phyloP scores from a whole-genome alignment of 2,797 vertebrate genomes.

The Gephyroberyx darwinii region DNA sequence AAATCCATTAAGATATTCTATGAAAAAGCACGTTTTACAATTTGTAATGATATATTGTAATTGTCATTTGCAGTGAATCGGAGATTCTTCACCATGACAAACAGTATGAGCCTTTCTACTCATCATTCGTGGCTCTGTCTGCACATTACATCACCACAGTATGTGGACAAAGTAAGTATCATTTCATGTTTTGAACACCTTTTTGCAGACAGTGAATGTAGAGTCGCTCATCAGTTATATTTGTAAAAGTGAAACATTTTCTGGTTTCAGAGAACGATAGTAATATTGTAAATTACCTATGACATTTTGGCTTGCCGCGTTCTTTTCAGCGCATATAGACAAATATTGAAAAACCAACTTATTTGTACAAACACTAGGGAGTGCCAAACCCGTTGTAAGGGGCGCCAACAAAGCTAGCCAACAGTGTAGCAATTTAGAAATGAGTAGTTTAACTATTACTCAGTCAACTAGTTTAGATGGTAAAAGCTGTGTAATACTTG shows the following conservation, averaged over 20 bases:
- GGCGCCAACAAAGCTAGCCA: no score
- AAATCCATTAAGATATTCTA: not conserved
- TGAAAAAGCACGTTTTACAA: not conserved
- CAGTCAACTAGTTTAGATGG: not conserved
- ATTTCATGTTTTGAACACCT: constrained; percentile 1
- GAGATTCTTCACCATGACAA: constrained; percentile 99
- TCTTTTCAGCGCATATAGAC: no score
- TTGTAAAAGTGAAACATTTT: no score
- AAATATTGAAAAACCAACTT: no score
- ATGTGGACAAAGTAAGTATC: constrained; percentile 93
- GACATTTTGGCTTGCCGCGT: no score
- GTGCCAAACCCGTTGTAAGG: no score
- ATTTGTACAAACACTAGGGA: no score
- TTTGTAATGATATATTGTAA: constrained; percentile 22
- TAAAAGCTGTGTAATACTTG: not conserved
- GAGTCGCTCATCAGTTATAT: not conserved
- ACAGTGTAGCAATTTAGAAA: not conserved
- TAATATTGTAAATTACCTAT: no score
- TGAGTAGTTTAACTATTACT: not conserved
- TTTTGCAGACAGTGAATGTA: not conserved
- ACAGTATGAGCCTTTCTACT: constrained; percentile 99
- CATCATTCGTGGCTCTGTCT: constrained; percentile 97
- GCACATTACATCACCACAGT: constrained; percentile 99
- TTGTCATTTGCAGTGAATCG: constrained; percentile 87
- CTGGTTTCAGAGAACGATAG: no score